A percentile compares a stretch with the other conserved stretches of the same genome.
phyloP scores from a whole-genome alignment of 2,888 invertebrate genomes.

The Eupithecia vulgata region DNA sequence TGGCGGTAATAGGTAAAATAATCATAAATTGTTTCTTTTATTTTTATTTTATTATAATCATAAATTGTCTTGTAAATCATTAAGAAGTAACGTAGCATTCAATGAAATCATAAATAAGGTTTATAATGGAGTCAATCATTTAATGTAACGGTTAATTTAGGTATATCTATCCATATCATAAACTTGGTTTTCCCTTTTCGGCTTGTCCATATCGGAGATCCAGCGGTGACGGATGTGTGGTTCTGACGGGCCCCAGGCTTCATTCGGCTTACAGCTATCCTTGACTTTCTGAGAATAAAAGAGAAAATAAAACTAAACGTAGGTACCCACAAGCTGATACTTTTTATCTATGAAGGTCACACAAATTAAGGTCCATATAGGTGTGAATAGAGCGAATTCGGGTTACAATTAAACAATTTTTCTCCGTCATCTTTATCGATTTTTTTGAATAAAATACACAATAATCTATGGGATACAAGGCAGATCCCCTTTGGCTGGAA shows the following conservation, averaged over 20 bases:
- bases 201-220: slow-evolving; percentile 50
- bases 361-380: no score
- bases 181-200: slow-evolving; percentile 43
- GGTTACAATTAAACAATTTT: no score
- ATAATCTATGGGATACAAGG: no score
- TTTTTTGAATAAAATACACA: no score
- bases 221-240: slow-evolving; percentile 65
- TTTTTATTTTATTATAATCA: no score
- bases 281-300: slow-evolving; percentile 63
- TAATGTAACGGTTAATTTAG: background rate
- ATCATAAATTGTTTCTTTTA: no score
- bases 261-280: slow-evolving; percentile 60
- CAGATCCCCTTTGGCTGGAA: no score
- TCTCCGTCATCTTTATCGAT: no score
- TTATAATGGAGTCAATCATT: background rate
- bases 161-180: slow-evolving; percentile 42
- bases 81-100: background rate
- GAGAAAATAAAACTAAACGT: slow-evolving; percentile 2
- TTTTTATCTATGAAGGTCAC: no score
- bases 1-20: no score
- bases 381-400: no score
- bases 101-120: background rate
- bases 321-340: no score
- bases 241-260: slow-evolving; percentile 85
- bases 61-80: background rate